These are phyloP conservation scores for Rhadinocentrus ornatus DNA, from an alignment of 2,797 vertebrate species.

Conservation along the genomic window DNA sequence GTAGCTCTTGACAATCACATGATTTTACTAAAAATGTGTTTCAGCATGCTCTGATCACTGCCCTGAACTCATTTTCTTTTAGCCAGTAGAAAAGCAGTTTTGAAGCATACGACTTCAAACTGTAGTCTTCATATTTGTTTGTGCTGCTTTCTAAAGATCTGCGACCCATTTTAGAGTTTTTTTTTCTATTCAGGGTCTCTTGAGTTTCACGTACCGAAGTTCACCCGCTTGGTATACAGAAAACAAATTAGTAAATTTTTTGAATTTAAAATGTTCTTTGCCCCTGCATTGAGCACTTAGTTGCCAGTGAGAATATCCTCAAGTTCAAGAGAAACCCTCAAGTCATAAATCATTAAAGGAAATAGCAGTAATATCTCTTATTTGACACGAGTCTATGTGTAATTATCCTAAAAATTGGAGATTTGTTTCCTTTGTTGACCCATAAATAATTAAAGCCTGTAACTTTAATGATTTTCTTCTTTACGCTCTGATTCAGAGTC, in stretches of 20 bases:
- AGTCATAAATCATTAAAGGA: background rate
- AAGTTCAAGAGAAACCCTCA: background rate
- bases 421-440: background rate
- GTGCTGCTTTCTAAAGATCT: conserved; percentile 1
- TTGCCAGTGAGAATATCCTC: background rate
- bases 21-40: conserved; percentile 18
- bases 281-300: background rate
- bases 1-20: conserved; percentile 59
- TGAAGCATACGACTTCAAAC: background rate
- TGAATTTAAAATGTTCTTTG: background rate
- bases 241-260: background rate
- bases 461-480: background rate
- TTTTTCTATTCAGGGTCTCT: background rate
- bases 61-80: background rate
- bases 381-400: background rate
- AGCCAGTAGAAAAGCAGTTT: background rate
- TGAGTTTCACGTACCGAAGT: background rate
- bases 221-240: background rate
- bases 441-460: conserved; percentile 5
- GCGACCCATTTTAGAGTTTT: background rate
- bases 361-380: background rate
- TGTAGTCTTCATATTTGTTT: background rate
- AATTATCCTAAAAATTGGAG: background rate
- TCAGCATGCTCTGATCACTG: conserved; percentile 13
- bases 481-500: conserved; percentile 42